phyloP scores from a whole-genome alignment of 2,797 vertebrate species.

The Poecilia wingei region DNA sequence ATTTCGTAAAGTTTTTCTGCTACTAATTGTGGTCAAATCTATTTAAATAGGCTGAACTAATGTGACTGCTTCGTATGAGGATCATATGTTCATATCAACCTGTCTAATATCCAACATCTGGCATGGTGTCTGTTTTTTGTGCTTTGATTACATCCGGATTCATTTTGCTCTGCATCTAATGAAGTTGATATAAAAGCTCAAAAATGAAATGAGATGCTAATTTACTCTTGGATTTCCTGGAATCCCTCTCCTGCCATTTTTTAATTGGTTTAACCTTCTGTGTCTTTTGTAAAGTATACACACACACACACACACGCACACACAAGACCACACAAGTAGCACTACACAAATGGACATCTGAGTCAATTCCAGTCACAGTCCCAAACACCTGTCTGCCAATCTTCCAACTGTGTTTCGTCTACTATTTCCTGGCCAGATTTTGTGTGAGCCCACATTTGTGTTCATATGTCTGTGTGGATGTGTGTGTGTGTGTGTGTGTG shows the following conservation, averaged over 20 bases:
- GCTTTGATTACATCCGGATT: neutral
- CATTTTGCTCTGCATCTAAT: constrained; percentile 6
- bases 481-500: constrained; percentile 32
- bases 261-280: neutral
- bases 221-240: neutral
- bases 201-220: constrained; percentile 4
- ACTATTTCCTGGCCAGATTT: constrained; percentile 39
- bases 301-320: neutral
- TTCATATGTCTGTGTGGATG: constrained; percentile 32
- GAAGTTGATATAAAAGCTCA: constrained; percentile 6
- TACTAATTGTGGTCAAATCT: neutral
- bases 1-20: neutral
- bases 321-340: constrained; percentile 9
- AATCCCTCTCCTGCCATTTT: neutral
- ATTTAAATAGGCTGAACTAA: neutral
- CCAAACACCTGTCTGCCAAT: constrained; percentile 62
- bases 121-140: neutral
- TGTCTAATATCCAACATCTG: neutral
- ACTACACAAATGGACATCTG: constrained; percentile 26
- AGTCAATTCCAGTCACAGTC: constrained; percentile 46
- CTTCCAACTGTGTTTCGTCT: constrained; percentile 41
- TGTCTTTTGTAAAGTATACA: constrained; percentile 9
- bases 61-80: neutral
- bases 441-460: constrained; percentile 32
- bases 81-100: neutral